Evolutionary conservation across 2,888 invertebrate genomes (phyloP), one percentile per base, ranked within the genome.

Genomic region (Aphidoletes aphidimyza): DNA sequence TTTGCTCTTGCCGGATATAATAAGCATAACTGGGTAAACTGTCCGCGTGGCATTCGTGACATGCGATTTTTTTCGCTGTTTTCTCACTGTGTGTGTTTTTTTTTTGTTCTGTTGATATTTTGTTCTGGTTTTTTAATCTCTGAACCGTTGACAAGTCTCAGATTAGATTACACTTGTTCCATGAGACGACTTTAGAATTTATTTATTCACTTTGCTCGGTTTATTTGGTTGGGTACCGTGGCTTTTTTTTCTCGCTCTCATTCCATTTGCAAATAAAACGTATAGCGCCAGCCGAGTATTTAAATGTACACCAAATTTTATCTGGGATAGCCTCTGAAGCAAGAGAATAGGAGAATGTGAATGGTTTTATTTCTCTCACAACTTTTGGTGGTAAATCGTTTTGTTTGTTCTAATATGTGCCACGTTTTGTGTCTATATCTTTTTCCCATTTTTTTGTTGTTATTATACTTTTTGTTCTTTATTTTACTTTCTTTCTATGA

Each of bases 91-190:
- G n/a, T n/a, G n/a, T n/a, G n/a, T n/a, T 11, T 6, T 69, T 34
- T 34, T 3, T 14, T 30, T 14, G 26, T 6, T 69, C 22, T 54
- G 26, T 69, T 11, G 3, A 22, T 54, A 22, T 69, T 69, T 81
- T 81, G 45, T 84, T 84, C 69, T 83, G 59, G 69, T 84, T 84
- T 84, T 85, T 84, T 84, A 84, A 84, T 85, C 85, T 84, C 78
- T 85, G 84, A 47, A 85, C 85, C 85, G 84, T 47, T 84, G 59
- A 78, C 59, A 81, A 81, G 85, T 81, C 81, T 86, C 84, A 86
- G 45, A 84, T 42, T 81, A 86, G 86, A 87, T 87, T 87, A 87
- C 86, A 86, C 86, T 87, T 87, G 86, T 87, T 87, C 30, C 69
- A 54, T 17, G 8, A 6, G 17, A 47, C 8, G 47, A 47, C n/a